Evolutionary conservation across 2,797 vertebrate genomes (phyloP).

Genomic region (Aeoliscus strigatus): DNA sequence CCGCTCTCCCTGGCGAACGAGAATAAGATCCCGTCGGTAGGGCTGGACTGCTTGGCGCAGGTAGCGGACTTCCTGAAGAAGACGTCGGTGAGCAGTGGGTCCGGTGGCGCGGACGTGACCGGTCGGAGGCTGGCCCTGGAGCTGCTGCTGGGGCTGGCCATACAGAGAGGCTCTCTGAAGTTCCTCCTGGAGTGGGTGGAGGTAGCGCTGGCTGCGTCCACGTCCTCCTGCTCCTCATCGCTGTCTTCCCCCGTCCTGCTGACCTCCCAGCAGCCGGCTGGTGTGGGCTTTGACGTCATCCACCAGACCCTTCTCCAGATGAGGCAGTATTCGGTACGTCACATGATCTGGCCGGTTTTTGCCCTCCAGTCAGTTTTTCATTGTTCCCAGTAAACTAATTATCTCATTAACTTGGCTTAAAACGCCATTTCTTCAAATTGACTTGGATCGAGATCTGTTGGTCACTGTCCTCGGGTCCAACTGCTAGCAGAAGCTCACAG

Average conservation of each 20-base stretch:
- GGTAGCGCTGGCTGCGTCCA: constrained; percentile 76
- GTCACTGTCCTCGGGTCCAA: too few relatives aligned
- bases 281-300: constrained; percentile 75
- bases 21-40: constrained; percentile 80
- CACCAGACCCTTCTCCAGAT: constrained; percentile 78
- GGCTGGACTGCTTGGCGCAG: constrained; percentile 78
- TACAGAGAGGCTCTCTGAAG: constrained; percentile 79
- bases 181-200: constrained; percentile 84
- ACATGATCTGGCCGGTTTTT: background rate
- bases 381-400: too few relatives aligned
- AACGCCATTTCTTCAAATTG: too few relatives aligned
- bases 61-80: constrained; percentile 80
- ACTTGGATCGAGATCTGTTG: too few relatives aligned
- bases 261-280: constrained; percentile 52
- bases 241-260: constrained; percentile 54
- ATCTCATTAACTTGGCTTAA: too few relatives aligned
- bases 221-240: constrained; percentile 45
- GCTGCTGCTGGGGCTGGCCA: constrained; percentile 76
- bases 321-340: constrained; percentile 79
- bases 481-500: too few relatives aligned
- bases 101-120: constrained; percentile 69
- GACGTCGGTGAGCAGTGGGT: constrained; percentile 72
- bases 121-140: constrained; percentile 77
- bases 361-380: too few relatives aligned
- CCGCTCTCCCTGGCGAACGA: constrained; percentile 81